Evolutionary conservation across 2,888 invertebrate species (phyloP), one percentile per base, ranked within the genome.

Genomic region (Meteorus colon): DNA sequence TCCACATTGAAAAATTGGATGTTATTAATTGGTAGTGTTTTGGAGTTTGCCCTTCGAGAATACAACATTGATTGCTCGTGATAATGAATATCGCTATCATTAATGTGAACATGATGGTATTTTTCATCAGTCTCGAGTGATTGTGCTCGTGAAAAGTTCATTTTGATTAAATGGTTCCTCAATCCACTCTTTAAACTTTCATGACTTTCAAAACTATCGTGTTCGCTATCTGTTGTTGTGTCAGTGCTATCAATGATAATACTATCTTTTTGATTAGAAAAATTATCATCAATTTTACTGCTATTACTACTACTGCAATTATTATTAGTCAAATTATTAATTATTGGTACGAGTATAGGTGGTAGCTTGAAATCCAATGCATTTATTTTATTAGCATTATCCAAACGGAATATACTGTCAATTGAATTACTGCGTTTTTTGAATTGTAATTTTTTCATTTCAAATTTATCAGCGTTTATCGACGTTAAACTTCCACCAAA

Each of bases 281-380:
- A 66, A 78, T 81, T 84, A 45, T 85, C 84, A 8, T 81, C 75
- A 51, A 80, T 78, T 75, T 84, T 83, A 65, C 78, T 82, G 48
- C 48, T 27, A n/a, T 31, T 70, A n/a, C 48, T 65, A 24, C 51
- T 48, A 34, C 83, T 88, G 19, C 66, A 71, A 29, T 68, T 74
- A 19, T 63, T 76, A 45, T 66, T 51, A 55, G 86, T 85, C 82
- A 94, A 88, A 78, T 92, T 93, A 80, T 93, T 92, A 79, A 94
- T 92, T 74, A 94, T 93, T 41, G 94, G 94, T 51, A 94, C 90
- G 81, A 94, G 89, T 85, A 95, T 94, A 3, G 95, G 95, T 10
- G 95, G 94, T 63, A 95, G 89, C 85, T 93, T 89, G 72, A 89
- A 89, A 74, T 89, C 88, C 29, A 89, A 71, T 4, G 86, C 84